Percentiles rank a stretch among this genome's conserved stretches.
These are phyloP conservation scores for Xyrauchen texanus DNA, from an alignment of 2,113 vertebrate species.

Conservation along the genomic window DNA sequence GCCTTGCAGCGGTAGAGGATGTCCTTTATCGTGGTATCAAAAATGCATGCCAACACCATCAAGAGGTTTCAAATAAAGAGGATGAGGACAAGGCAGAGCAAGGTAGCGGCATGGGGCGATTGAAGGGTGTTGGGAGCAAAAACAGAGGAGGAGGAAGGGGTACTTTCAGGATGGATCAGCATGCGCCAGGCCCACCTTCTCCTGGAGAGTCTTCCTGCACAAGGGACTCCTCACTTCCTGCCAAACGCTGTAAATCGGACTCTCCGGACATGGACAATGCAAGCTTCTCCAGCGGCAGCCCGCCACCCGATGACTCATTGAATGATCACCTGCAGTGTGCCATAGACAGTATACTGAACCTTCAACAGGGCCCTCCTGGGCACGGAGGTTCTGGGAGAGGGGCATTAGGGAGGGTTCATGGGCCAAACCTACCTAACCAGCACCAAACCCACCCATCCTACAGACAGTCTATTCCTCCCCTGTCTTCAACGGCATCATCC, in stretches of 20 bases:
- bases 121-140: conserved; percentile 68
- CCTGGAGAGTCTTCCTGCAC: conserved; percentile 63
- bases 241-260: conserved; percentile 86
- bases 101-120: conserved; percentile 60
- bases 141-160: conserved; percentile 59
- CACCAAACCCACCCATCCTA: conserved; percentile 65
- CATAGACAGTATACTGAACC: conserved; percentile 95
- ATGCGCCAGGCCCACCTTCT: conserved; percentile 75
- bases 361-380: conserved; percentile 81
- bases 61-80: conserved; percentile 59
- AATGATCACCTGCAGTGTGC: conserved; percentile 93
- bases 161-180: conserved; percentile 74
- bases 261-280: conserved; percentile 91
- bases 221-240: conserved; percentile 73
- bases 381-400: conserved; percentile 65
- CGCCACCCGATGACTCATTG: conserved; percentile 86
- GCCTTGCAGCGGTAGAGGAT: conserved; percentile 80
- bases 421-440: conserved; percentile 60
- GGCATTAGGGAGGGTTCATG: conserved; percentile 56
- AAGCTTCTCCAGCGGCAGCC: conserved; percentile 93
- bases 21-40: conserved; percentile 83
- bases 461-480: conserved; percentile 70
- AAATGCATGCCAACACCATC: conserved; percentile 63
- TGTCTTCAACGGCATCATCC: conserved; percentile 76
- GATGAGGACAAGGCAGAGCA: conserved; percentile 50